Base-by-base conservation (phyloP, 2,888 invertebrate genomes). In the Mimas tiliae region DNA sequence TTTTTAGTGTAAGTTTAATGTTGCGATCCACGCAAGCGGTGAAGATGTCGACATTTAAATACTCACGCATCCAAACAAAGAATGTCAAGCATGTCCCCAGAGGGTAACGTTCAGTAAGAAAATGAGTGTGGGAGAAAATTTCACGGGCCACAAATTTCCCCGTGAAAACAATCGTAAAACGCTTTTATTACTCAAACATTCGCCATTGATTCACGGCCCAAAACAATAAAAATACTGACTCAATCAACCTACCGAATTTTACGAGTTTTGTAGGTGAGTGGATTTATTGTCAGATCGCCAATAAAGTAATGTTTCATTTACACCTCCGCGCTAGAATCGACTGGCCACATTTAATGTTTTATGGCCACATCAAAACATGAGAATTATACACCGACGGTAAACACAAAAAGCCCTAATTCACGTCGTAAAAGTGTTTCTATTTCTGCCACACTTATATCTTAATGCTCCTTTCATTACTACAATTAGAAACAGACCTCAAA, bases 211-310 rank as follows among this genome's bases (percentile, higher is more conserved):
- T 93, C 93, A 88, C 89, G 86, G 85, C 81, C 86, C 87, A 78
- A 86, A 90, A 92, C 90, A 93, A 92, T 93, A 93, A 93, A 93
- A 93, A 91, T 91, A 91, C 93, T 90, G 89, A 89, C 93, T 93
- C 93, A 93, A 93, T 93, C 93, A 92, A 91, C 88, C 88, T 86
- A 83, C 87, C 81, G 80, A 85, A 87, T 86, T 93, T 93, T 92
- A 93, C 87, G 87, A 85, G 81, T 83, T 79, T 82, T 85, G 82
- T 88, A 91, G 91, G 90, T 91, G 87, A 89, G 87, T 84, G 81
- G 84, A 88, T 91, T 91, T 91, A 92, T 88, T 87, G 86, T 83
- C 80, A 81, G 79, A 83, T 84, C 75, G 72, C 79, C 80, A 85
- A 87, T 91, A 86, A 87, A 88, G 85, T 86, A 87, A 89, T 89